Conservation (phyloP, 2,113 vertebrate genomes). For the Prionailurus viverrinus region DNA sequence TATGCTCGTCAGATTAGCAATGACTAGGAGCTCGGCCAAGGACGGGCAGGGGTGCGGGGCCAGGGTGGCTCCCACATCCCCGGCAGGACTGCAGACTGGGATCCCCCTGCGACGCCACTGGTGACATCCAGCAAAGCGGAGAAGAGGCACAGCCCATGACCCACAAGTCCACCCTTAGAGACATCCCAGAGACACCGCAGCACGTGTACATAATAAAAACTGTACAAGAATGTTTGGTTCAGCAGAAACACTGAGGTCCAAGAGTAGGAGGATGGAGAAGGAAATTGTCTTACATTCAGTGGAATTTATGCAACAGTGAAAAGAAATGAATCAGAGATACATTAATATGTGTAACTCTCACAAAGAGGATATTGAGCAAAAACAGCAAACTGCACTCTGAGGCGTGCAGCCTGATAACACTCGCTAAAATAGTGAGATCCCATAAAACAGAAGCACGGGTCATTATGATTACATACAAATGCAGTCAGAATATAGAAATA, state of each 20-base stretch:
- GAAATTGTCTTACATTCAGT: background rate
- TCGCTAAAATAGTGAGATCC: background rate
- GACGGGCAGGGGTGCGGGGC: background rate
- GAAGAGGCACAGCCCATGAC: no score
- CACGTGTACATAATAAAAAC: background rate
- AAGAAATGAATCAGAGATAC: background rate
- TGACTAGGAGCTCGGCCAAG: background rate
- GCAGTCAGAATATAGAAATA: background rate
- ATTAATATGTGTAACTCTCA: background rate
- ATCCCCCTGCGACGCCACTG: accelerated
- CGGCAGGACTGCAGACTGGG: background rate
- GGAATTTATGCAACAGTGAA: background rate
- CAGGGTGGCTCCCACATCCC: no score
- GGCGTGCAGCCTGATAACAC: background rate
- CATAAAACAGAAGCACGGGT: background rate
- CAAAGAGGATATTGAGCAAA: background rate
- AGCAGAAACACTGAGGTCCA: background rate
- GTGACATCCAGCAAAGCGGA: accelerated
- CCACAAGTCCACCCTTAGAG: background rate
- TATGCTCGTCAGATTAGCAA: background rate
- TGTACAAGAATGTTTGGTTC: background rate
- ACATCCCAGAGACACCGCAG: background rate
- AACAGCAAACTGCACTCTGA: background rate
- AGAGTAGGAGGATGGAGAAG: background rate
- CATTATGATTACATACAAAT: background rate